Conservation (phyloP, 2,113 vertebrate genomes). For the Saimiri boliviensis region DNA sequence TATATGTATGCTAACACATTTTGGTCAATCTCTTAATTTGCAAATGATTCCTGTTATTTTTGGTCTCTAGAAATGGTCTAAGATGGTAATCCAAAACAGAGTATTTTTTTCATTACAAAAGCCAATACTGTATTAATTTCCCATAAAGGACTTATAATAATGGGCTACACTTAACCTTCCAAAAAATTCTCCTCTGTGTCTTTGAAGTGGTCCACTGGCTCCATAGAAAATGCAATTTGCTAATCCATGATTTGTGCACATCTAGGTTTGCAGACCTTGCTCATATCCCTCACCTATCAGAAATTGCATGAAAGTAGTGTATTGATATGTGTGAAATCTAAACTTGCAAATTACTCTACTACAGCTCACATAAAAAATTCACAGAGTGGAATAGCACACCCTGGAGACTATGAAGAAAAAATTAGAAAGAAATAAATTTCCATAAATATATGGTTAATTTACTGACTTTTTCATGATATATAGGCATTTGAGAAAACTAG, state of each 20-base stretch:
- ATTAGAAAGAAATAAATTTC: neutral
- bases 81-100: neutral
- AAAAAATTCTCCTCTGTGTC: neutral
- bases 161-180: neutral
- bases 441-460: slow-evolving; percentile 49
- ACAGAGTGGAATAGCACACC: neutral
- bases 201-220: neutral
- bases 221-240: neutral
- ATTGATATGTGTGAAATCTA: neutral
- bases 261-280: neutral
- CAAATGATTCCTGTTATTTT: neutral
- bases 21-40: neutral
- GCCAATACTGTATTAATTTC: neutral
- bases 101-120: neutral
- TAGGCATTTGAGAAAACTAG: neutral
- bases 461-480: slow-evolving; percentile 51
- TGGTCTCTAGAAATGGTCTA: neutral
- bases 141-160: neutral
- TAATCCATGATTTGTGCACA: neutral
- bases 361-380: neutral
- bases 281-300: neutral
- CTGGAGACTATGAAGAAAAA: slow-evolving; percentile 24
- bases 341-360: neutral
- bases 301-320: neutral
- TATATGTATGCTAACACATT: neutral